phyloP scores from a whole-genome alignment of 37 sponge, comb jelly and placozoan genomes.

The Tethya wilhelma region DNA sequence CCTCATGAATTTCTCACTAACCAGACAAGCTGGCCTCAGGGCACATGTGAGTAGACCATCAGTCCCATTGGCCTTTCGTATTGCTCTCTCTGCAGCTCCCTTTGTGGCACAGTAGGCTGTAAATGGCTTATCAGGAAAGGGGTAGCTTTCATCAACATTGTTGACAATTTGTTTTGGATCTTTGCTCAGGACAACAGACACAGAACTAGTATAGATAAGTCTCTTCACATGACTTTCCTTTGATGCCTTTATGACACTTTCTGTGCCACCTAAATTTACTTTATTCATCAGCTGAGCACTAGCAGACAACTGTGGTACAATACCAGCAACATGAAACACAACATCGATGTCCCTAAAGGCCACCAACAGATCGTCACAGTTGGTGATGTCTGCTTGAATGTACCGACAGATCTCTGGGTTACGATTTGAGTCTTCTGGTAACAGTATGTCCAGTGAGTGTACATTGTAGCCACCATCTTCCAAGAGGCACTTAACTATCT shows the following conservation, averaged over 20 bases:
- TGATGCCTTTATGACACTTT: slow-evolving; percentile 43
- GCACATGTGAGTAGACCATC: slow-evolving; percentile 46
- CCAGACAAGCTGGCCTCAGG: slow-evolving; percentile 22
- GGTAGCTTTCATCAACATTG: slow-evolving; percentile 24
- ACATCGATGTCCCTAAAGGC: slow-evolving; percentile 27
- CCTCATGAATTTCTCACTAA: neutral
- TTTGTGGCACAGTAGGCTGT: slow-evolving; percentile 33
- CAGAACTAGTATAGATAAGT: slow-evolving; percentile 63
- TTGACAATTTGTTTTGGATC: slow-evolving; percentile 2
- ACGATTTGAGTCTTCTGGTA: slow-evolving; percentile 44
- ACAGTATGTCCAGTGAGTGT: slow-evolving; percentile 46
- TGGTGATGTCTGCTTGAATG: slow-evolving; percentile 44
- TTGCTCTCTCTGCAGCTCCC: slow-evolving; percentile 27
- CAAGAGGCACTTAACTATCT: slow-evolving; percentile 26
- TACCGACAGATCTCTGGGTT: slow-evolving; percentile 42
- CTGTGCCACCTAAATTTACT: slow-evolving; percentile 40
- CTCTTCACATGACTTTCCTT: slow-evolving; percentile 41
- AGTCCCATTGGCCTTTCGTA: slow-evolving; percentile 35
- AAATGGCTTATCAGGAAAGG: slow-evolving; percentile 19
- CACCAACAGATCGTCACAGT: slow-evolving; percentile 32
- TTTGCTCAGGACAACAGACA: slow-evolving; percentile 21
- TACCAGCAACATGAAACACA: slow-evolving; percentile 57
- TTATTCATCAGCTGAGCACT: neutral
- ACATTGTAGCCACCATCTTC: slow-evolving; percentile 57
- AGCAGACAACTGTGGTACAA: slow-evolving; percentile 1